Evolutionary conservation across 2,113 vertebrate species (phyloP).

Genomic region (Zapornia atra): DNA sequence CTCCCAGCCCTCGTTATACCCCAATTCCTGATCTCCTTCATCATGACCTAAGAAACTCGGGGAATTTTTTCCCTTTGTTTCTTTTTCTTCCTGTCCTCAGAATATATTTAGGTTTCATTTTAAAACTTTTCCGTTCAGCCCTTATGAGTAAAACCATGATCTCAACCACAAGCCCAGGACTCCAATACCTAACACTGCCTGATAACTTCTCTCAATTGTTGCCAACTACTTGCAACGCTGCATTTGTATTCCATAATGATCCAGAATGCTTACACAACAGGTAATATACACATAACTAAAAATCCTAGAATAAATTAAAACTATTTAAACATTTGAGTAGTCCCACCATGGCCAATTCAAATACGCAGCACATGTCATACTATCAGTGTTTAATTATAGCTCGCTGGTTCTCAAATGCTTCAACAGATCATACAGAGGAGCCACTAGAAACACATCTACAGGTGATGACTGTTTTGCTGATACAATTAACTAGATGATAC

Average conservation of each 20-base stretch:
- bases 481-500: not conserved
- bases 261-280: not conserved
- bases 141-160: not conserved
- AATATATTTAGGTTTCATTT: constrained; percentile 5
- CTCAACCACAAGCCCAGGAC: not conserved
- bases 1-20: not conserved
- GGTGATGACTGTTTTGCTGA: not conserved
- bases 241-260: fast-evolving
- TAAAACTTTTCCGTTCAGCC: not conserved
- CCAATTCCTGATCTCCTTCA: constrained; percentile 30
- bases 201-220: not conserved
- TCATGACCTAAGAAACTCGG: not conserved
- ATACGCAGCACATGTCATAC: not conserved
- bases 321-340: not conserved
- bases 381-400: not conserved
- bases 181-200: not conserved
- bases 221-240: fast-evolving
- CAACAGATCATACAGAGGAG: not conserved
- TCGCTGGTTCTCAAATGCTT: not conserved
- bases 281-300: not conserved
- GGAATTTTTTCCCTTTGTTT: constrained; percentile 36
- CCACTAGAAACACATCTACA: not conserved
- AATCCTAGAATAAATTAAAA: not conserved
- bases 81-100: constrained; percentile 45
- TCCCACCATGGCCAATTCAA: not conserved